phyloP scores from a whole-genome alignment of 2,113 vertebrate species.

The Bos javanicus region DNA sequence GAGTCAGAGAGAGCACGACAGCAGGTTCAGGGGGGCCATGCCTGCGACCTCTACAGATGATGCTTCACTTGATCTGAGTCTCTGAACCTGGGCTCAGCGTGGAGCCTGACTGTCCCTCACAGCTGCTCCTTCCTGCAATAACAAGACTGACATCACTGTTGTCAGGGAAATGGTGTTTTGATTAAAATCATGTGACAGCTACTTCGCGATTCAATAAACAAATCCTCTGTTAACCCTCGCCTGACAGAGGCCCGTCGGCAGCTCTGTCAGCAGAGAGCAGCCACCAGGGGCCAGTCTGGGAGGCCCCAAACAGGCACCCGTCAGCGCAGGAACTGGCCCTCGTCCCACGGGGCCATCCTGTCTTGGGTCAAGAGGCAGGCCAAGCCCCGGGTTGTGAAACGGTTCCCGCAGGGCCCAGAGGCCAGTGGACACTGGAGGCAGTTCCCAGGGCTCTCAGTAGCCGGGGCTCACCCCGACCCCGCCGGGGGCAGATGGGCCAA shows the following conservation, averaged over 20 bases:
- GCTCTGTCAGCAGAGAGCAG: not conserved
- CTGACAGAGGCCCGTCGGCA: not conserved
- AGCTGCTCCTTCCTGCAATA: conserved; percentile 79
- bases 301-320: not conserved
- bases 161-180: conserved; percentile 78
- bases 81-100: conserved; percentile 47
- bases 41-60: conserved; percentile 16
- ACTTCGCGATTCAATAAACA: conserved; percentile 71
- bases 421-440: not conserved
- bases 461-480: not conserved
- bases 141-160: conserved; percentile 79
- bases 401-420: not conserved
- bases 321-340: not conserved
- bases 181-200: conserved; percentile 76
- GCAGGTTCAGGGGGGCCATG: rapidly evolving
- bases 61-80: conserved; percentile 41
- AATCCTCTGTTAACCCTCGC: conserved; percentile 62
- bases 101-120: conserved; percentile 67
- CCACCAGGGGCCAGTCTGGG: not conserved
- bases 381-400: not conserved
- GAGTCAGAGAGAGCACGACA: not conserved
- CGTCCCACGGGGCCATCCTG: not conserved
- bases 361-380: not conserved
- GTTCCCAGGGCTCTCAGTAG: not conserved
- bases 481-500: not conserved